These are phyloP conservation scores for Scolopax bukidnonensis DNA, from an alignment of 2,797 vertebrate genomes.

Conservation along the genomic window DNA sequence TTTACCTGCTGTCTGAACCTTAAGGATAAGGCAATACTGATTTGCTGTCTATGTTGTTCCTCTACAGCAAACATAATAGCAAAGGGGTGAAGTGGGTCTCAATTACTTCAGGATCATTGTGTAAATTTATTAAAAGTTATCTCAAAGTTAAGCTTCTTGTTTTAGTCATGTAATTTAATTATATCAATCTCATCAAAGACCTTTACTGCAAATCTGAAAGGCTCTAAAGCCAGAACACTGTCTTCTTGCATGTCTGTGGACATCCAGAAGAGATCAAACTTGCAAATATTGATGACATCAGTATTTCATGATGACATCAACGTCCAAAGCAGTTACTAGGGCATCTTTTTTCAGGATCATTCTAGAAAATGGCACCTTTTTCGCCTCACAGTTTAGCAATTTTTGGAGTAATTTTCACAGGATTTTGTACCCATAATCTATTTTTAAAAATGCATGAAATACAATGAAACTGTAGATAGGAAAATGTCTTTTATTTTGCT, in stretches of 20 bases:
- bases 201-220: slow-evolving; percentile 44
- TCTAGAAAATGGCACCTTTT: slow-evolving; percentile 25
- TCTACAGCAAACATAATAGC: background rate
- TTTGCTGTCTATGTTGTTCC: background rate
- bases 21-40: background rate
- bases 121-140: slow-evolving; percentile 40
- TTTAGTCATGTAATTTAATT: slow-evolving; percentile 59
- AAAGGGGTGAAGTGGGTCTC: background rate
- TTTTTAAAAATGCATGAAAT: background rate
- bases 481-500: background rate
- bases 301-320: background rate
- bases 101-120: background rate
- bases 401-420: background rate
- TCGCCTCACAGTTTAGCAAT: slow-evolving; percentile 31
- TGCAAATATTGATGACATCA: background rate
- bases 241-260: background rate
- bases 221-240: slow-evolving; percentile 26
- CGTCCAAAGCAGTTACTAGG: background rate
- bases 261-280: background rate
- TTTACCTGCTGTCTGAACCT: slow-evolving; percentile 23
- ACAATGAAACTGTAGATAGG: background rate
- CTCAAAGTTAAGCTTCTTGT: slow-evolving; percentile 30
- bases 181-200: slow-evolving; percentile 1
- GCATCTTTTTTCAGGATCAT: background rate
- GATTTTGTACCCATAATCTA: background rate